phyloP scores from a whole-genome alignment of 2,888 invertebrate genomes.

The Sceliomorpha sp. region DNA sequence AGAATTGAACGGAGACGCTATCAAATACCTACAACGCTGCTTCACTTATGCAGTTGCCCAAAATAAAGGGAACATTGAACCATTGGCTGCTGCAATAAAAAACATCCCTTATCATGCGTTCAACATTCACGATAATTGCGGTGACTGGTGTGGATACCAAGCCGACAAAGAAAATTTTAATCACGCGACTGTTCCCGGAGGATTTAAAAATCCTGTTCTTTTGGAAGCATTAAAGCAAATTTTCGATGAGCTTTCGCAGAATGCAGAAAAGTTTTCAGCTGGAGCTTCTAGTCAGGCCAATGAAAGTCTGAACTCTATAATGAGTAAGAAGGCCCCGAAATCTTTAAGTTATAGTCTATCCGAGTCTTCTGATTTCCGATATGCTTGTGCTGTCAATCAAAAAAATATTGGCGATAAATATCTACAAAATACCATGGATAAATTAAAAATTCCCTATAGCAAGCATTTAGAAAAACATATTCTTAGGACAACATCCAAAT shows the following conservation, averaged over 20 bases:
- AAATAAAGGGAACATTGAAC: slow-evolving; percentile 46
- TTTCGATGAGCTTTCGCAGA: slow-evolving; percentile 3
- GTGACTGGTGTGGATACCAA: slow-evolving; percentile 49
- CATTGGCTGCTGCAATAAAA: slow-evolving; percentile 34
- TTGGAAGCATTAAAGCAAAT: slow-evolving; percentile 14
- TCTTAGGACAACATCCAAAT: slow-evolving; percentile 1
- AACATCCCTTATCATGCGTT: slow-evolving; percentile 52
- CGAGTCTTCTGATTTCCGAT: slow-evolving; percentile 40
- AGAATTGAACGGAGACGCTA: slow-evolving; percentile 42
- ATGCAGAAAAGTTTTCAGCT: slow-evolving; percentile 18
- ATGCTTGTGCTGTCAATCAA: slow-evolving; percentile 40
- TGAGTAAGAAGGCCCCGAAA: slow-evolving; percentile 52
- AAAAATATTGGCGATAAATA: too few relatives aligned
- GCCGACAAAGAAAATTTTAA: slow-evolving; percentile 32
- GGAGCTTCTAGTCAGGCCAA: slow-evolving; percentile 40
- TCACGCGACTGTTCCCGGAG: slow-evolving; percentile 26
- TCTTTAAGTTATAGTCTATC: slow-evolving; percentile 30
- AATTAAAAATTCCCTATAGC: slow-evolving; percentile 31
- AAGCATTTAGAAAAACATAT: slow-evolving; percentile 19
- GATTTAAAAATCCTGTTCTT: slow-evolving; percentile 25
- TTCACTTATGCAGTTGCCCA: slow-evolving; percentile 59
- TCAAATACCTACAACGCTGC: slow-evolving; percentile 53
- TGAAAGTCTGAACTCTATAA: slow-evolving; percentile 51
- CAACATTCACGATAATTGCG: slow-evolving; percentile 48
- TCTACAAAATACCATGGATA: too few relatives aligned